phyloP scores from a whole-genome alignment of 2,113 vertebrate genomes.

The Salvator merianae region DNA sequence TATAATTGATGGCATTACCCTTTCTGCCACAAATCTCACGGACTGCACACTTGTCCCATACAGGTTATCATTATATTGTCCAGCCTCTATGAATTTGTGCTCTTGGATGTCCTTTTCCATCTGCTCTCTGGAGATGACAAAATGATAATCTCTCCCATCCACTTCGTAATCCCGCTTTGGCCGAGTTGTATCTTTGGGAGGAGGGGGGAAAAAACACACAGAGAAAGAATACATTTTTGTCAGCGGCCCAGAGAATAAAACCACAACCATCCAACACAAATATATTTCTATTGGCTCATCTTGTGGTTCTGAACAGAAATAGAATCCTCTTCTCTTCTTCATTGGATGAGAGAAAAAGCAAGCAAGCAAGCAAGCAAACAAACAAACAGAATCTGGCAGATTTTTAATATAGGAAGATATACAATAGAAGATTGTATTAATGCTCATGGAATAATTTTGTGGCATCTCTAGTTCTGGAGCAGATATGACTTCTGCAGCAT shows the following conservation, averaged over 20 bases:
- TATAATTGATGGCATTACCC: conserved; percentile 78
- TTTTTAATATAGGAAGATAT: no score
- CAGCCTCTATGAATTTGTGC: conserved; percentile 99
- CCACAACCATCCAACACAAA: neutral
- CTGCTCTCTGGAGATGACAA: conserved; percentile 94
- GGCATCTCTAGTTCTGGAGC: no score
- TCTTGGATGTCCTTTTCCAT: conserved; percentile 99
- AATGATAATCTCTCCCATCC: conserved; percentile 96
- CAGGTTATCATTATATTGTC: conserved; percentile 97
- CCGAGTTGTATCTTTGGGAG: conserved; percentile 88
- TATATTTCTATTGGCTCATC: no score
- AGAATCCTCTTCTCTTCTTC: no score
- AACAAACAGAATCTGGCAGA: no score
- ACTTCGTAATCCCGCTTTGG: conserved; percentile 93
- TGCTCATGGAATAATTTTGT: no score
- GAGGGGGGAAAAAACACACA: conserved; percentile 31
- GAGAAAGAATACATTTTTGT: neutral
- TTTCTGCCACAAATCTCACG: conserved; percentile 95
- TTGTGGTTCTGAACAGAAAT: no score
- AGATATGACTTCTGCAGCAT: no score
- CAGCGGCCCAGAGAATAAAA: neutral
- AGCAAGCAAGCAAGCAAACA: no score
- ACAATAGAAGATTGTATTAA: no score
- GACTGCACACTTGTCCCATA: conserved; percentile 97
- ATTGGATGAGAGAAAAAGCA: no score